Conservation (phyloP, 2,797 vertebrate species). For the Steatocranus sp. region DNA sequence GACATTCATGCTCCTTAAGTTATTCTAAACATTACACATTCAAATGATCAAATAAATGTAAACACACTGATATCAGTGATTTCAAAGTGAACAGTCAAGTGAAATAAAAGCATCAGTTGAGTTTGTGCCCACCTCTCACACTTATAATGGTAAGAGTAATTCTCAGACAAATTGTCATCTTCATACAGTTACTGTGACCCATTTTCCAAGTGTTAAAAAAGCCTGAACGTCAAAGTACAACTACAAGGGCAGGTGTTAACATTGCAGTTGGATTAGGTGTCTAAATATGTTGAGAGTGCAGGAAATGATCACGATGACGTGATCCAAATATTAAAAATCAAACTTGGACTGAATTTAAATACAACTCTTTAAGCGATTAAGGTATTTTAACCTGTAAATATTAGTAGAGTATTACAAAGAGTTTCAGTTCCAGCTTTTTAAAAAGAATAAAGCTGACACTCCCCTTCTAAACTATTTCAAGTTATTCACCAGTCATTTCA, state of each 20-base stretch:
- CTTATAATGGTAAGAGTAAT: neutral
- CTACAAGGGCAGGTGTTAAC: neutral
- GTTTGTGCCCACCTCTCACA: neutral
- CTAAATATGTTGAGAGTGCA: neutral
- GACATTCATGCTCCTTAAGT: rapidly evolving
- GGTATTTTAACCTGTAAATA: neutral
- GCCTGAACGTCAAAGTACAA: rapidly evolving
- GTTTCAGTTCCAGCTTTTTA: neutral
- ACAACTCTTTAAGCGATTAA: rapidly evolving
- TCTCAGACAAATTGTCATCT: neutral
- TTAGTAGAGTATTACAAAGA: neutral
- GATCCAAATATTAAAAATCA: rapidly evolving
- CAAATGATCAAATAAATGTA: neutral
- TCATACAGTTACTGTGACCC: neutral
- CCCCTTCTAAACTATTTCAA: neutral
- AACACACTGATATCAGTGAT: neutral
- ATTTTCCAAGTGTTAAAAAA: neutral
- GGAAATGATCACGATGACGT: rapidly evolving
- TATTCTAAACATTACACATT: neutral
- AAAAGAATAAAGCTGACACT: neutral
- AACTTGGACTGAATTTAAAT: neutral
- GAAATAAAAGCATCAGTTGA: neutral
- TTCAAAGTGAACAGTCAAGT: neutral
- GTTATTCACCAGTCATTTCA: too few relatives aligned
- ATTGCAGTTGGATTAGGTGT: neutral